These are phyloP conservation scores for Tetragonula clypearis DNA, from an alignment of 1,140 invertebrate species.

Conservation along the genomic window DNA sequence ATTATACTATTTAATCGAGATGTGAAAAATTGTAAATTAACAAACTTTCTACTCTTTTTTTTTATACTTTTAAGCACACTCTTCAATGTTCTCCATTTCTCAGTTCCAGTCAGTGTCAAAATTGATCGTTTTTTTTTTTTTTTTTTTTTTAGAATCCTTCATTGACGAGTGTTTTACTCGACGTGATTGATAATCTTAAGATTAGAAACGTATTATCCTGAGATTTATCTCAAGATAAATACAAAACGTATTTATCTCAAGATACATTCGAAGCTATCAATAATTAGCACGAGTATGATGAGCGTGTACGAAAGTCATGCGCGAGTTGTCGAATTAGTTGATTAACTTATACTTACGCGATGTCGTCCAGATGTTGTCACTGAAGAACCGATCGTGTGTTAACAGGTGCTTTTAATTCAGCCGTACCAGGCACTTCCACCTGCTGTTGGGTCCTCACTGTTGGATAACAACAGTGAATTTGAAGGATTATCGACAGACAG, in stretches of 20 bases:
- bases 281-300: conserved; percentile 55
- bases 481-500: conserved; percentile 28
- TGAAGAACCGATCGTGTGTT: conserved; percentile 52
- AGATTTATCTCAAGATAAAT: no score
- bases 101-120: no score
- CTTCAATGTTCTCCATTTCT: fast-evolving
- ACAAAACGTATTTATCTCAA: neutral
- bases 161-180: neutral
- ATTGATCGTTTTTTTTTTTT: no score
- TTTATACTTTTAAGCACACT: neutral
- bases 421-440: conserved; percentile 22
- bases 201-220: neutral
- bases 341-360: conserved; percentile 57
- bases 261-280: conserved; percentile 34
- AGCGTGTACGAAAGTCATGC: conserved; percentile 60
- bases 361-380: conserved; percentile 55
- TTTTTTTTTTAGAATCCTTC: no score
- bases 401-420: conserved; percentile 64
- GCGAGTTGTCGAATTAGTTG: conserved; percentile 66
- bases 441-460: conserved; percentile 32
- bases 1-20: no score
- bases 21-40: no score
- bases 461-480: conserved; percentile 46
- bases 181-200: neutral
- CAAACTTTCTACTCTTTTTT: no score